Conservation (phyloP, 2,113 vertebrate genomes). For the Embiotoca jacksoni region DNA sequence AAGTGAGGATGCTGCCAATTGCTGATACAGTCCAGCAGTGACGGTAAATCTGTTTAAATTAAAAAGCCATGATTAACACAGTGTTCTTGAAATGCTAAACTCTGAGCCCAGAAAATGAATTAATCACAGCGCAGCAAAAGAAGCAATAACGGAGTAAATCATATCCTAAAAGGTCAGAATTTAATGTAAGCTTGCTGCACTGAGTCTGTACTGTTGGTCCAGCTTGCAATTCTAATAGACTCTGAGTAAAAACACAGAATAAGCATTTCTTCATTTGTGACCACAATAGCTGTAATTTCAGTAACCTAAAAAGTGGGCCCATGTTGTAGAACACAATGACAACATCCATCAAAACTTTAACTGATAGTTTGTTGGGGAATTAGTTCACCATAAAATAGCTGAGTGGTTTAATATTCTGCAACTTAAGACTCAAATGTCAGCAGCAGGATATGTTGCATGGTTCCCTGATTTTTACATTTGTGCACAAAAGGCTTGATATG, state of each 20-base stretch:
- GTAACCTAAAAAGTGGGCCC: not conserved
- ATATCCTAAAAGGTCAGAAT: not conserved
- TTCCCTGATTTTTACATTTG: too few relatives aligned
- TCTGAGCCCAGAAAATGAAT: conserved; percentile 1
- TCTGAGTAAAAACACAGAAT: not conserved
- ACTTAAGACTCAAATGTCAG: too few relatives aligned
- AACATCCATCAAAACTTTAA: not conserved
- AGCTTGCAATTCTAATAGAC: not conserved
- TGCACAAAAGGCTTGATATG: too few relatives aligned
- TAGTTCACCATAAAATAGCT: not conserved
- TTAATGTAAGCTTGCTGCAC: not conserved
- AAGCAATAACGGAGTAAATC: conserved; percentile 17
- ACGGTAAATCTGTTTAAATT: conserved; percentile 20
- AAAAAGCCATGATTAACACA: conserved; percentile 16
- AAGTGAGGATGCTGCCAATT: conserved; percentile 23
- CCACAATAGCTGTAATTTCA: not conserved
- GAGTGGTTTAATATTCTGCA: not conserved
- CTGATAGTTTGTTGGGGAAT: not conserved
- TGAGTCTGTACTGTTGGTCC: not conserved
- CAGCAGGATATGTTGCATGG: not conserved
- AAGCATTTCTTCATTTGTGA: too few relatives aligned
- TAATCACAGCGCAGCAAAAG: conserved; percentile 8
- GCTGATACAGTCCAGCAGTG: not conserved
- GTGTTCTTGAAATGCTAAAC: conserved; percentile 11
- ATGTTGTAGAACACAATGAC: not conserved